Evolutionary conservation across 1,140 invertebrate genomes (phyloP).

Genomic region (Lutraria rhynchaena): DNA sequence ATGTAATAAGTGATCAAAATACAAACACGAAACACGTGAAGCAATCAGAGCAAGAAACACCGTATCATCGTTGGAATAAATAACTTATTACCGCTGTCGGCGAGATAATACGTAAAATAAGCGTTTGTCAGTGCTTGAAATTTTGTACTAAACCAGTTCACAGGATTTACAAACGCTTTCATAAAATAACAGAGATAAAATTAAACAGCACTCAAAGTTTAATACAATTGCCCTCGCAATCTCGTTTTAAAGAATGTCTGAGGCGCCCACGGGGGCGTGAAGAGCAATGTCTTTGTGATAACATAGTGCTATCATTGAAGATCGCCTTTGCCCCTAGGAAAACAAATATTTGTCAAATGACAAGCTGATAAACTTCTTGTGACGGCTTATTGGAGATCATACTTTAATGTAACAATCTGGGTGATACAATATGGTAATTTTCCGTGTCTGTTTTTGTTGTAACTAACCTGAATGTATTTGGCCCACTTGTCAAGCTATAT

Average conservation of each 20-base stretch:
- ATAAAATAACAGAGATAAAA: constrained; percentile 21
- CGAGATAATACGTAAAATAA: too few relatives aligned
- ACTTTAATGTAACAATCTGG: constrained; percentile 5
- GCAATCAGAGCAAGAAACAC: too few relatives aligned
- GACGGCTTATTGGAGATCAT: constrained; percentile 23
- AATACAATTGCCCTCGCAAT: constrained; percentile 21
- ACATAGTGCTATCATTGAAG: constrained; percentile 20
- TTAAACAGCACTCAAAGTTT: constrained; percentile 1
- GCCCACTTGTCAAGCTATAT: too few relatives aligned
- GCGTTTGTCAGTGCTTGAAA: too few relatives aligned
- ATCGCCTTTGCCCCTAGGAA: constrained; percentile 39
- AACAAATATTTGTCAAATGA: constrained; percentile 40
- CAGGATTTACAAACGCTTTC: too few relatives aligned
- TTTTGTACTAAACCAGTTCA: too few relatives aligned
- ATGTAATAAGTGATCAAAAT: too few relatives aligned
- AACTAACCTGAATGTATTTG: too few relatives aligned
- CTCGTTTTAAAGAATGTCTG: not conserved
- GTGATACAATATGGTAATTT: not conserved
- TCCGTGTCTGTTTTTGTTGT: too few relatives aligned
- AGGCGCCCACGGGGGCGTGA: constrained; percentile 24
- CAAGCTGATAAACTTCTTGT: constrained; percentile 22
- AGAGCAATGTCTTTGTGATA: constrained; percentile 6
- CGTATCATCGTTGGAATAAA: too few relatives aligned
- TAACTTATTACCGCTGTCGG: too few relatives aligned
- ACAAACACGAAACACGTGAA: too few relatives aligned